These are phyloP conservation scores for Hypanus sabinus DNA, from an alignment of 2,113 vertebrate genomes.

Conservation along the genomic window DNA sequence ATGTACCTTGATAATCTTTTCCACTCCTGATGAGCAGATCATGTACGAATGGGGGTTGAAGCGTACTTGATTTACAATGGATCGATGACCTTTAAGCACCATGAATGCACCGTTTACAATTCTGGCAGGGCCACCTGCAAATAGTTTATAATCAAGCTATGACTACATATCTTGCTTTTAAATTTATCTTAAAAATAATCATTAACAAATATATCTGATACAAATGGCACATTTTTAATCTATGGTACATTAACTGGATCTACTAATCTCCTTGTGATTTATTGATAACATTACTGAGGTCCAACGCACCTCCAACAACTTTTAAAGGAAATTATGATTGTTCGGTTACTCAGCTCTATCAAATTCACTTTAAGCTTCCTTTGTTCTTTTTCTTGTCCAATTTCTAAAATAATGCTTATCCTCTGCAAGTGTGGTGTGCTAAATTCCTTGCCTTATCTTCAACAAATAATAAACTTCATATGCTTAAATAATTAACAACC, in stretches of 20 bases:
- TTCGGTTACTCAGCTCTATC: neutral
- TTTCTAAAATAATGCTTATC: neutral
- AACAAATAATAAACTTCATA: neutral
- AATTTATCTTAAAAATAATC: neutral
- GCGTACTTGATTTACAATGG: constrained; percentile 96
- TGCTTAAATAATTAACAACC: neutral
- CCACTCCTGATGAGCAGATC: constrained; percentile 97
- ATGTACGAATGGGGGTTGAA: constrained; percentile 97
- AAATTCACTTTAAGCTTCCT: neutral
- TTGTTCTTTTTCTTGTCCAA: neutral
- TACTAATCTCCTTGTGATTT: neutral
- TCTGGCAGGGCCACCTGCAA: constrained; percentile 77
- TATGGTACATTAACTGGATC: neutral
- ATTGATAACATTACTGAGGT: neutral
- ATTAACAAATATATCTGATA: no score
- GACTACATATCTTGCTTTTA: neutral
- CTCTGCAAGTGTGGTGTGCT: neutral
- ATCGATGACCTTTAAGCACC: constrained; percentile 94
- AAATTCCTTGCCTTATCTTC: neutral
- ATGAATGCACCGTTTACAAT: constrained; percentile 96
- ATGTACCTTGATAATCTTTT: constrained; percentile 98
- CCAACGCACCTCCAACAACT: neutral
- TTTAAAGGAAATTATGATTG: neutral
- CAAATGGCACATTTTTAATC: neutral
- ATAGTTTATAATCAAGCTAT: constrained; percentile 31